Evolutionary conservation across 2,797 vertebrate species (phyloP).

Genomic region (Molossus molossus): DNA sequence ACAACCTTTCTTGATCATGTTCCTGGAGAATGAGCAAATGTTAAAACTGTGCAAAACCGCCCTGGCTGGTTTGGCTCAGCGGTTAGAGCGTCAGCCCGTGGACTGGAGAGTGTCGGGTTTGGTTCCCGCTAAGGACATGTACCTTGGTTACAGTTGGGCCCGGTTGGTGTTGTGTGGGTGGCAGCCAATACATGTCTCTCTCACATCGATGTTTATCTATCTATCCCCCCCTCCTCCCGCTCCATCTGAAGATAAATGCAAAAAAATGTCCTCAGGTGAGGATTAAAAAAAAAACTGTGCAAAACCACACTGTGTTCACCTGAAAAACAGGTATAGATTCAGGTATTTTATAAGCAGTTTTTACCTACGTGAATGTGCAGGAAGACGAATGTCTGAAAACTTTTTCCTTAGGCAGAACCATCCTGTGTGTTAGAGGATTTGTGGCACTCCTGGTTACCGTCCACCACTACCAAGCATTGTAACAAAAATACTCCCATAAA

Average conservation of each 20-base stretch:
- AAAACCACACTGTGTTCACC: neutral
- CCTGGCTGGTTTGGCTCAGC: neutral
- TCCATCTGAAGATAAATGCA: too few relatives aligned
- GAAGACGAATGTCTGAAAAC: constrained; percentile 9
- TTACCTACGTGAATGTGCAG: neutral
- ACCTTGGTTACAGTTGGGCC: too few relatives aligned
- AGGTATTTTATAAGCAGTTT: constrained; percentile 22
- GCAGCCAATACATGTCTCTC: too few relatives aligned
- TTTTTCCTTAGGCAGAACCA: neutral
- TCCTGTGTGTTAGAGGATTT: neutral
- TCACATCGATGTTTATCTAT: too few relatives aligned
- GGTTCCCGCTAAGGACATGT: too few relatives aligned
- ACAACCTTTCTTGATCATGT: neutral
- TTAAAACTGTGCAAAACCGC: constrained; percentile 40
- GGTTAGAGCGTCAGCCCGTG: too few relatives aligned
- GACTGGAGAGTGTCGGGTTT: too few relatives aligned
- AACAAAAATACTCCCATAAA: constrained; percentile 25
- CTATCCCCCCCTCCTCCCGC: too few relatives aligned
- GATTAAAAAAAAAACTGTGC: neutral
- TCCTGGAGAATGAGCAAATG: neutral
- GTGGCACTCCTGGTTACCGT: neutral
- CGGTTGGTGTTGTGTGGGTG: too few relatives aligned
- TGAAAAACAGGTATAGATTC: constrained; percentile 1
- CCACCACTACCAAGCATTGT: neutral
- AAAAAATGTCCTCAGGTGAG: too few relatives aligned